Evolutionary conservation across 2,888 invertebrate species (phyloP), one percentile per base, ranked within the genome.

Genomic region (Ectropis crepuscularia): DNA sequence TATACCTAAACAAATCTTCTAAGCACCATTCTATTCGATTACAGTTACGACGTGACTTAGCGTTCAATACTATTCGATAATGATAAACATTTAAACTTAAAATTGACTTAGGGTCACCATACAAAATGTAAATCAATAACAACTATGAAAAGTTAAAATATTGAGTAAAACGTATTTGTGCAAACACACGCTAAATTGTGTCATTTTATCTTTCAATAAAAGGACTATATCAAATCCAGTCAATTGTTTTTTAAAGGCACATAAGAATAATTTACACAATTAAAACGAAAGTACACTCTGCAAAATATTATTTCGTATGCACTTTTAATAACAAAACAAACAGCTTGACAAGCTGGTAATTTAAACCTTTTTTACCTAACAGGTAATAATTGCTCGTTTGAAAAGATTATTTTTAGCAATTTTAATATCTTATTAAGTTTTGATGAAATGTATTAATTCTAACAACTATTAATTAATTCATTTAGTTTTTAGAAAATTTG

Each of bases 11-110:
- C 80, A 88, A 89, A 88, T 88, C 80, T 79, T 87, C 90, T 90
- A 92, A 92, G 92, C 92, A 92, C 92, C 92, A 90, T 90, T 92
- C 89, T 92, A 92, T 92, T 92, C 92, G 91, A 91, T 92, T 83
- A 86, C 87, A 83, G 88, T 89, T 88, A 86, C 82, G 72, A 77
- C 76, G 83, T 87, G 90, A 92, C 90, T 89, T 88, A 90, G 86
- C 87, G 81, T 85, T 87, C 83, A 89, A 89, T 89, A 90, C 88
- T 89, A 81, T 84, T 79, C 79, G 83, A 83, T 82, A 86, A 86
- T 75, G 72, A 85, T 82, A 85, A 84, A 85, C 57, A 61, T 80
- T 86, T 82, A 83, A 89, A 88, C 83, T 84, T 87, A 89, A 84
- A 77, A 77, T 76, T 87, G 86, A 89, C 89, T 89, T 83, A 86